A percentile compares a stretch with the other conserved stretches of the same genome.
These are phyloP conservation scores for Actias luna DNA, from an alignment of 2,888 invertebrate species.

Conservation along the genomic window DNA sequence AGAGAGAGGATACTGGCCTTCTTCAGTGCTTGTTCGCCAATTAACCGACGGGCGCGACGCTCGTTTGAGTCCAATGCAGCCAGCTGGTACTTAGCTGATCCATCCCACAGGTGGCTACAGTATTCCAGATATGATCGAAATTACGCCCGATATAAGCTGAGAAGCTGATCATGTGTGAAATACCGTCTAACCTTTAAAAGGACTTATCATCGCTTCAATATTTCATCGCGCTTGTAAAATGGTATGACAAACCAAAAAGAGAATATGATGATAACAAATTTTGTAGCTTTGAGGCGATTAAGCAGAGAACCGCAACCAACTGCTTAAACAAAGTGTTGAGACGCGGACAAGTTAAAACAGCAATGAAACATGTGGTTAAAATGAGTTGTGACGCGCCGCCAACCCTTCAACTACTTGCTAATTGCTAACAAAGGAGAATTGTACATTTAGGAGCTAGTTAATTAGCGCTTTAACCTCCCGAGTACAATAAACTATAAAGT, in stretches of 20 bases:
- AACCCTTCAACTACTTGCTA: slow-evolving; percentile 27
- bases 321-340: not conserved
- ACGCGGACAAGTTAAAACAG: not conserved
- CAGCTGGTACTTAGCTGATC: too few relatives aligned
- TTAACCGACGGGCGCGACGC: too few relatives aligned
- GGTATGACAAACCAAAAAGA: not conserved
- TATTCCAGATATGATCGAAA: too few relatives aligned
- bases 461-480: slow-evolving; percentile 30
- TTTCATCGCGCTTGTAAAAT: too few relatives aligned
- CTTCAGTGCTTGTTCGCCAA: too few relatives aligned
- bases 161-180: too few relatives aligned
- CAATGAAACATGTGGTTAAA: slow-evolving; percentile 17
- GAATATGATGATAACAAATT: not conserved
- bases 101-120: too few relatives aligned
- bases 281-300: not conserved
- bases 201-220: too few relatives aligned
- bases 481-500: slow-evolving; percentile 34
- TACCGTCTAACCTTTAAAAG: too few relatives aligned
- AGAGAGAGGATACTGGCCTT: too few relatives aligned
- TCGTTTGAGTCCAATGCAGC: too few relatives aligned
- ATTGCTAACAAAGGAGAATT: slow-evolving; percentile 33
- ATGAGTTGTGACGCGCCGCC: slow-evolving; percentile 19
- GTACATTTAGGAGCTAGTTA: slow-evolving; percentile 24
- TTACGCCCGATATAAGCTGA: too few relatives aligned
- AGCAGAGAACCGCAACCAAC: not conserved